These are phyloP conservation scores for Actinopyga echinites DNA, from an alignment of 53 echinoderm and acorn worm genomes.

Conservation along the genomic window DNA sequence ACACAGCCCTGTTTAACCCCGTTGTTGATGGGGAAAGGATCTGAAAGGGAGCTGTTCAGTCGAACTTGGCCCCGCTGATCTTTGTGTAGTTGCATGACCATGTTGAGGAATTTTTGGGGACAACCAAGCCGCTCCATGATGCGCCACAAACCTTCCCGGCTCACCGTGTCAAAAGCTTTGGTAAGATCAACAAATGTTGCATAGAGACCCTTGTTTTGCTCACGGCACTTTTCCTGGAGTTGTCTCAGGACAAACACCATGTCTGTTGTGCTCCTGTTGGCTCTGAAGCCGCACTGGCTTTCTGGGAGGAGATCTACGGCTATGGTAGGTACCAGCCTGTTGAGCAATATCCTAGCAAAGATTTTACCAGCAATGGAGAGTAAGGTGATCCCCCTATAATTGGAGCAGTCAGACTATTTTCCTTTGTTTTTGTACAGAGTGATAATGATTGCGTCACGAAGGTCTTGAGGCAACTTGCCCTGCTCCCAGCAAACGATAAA, in stretches of 20 bases:
- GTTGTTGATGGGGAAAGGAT: no score
- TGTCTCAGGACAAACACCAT: slow-evolving; percentile 50
- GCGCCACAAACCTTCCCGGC: no score
- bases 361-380: slow-evolving; percentile 54
- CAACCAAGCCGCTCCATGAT: no score
- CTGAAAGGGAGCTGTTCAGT: neutral
- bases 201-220: no score
- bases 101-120: no score
- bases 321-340: slow-evolving; percentile 18
- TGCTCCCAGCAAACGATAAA: slow-evolving; percentile 47
- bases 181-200: no score
- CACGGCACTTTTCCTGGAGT: no score
- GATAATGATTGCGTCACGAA: slow-evolving; percentile 49
- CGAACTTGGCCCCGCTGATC: no score
- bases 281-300: slow-evolving; percentile 46
- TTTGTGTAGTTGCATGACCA: no score
- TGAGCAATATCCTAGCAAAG: slow-evolving; percentile 39
- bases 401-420: slow-evolving; percentile 56
- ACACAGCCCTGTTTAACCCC: no score
- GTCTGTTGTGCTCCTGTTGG: no score
- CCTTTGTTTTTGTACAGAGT: slow-evolving; percentile 52
- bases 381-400: slow-evolving; percentile 54
- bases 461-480: slow-evolving; percentile 46
- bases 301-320: slow-evolving; percentile 32
- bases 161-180: no score